These are phyloP conservation scores for Dilophus febrilis DNA, from an alignment of 2,888 invertebrate species.

Conservation along the genomic window DNA sequence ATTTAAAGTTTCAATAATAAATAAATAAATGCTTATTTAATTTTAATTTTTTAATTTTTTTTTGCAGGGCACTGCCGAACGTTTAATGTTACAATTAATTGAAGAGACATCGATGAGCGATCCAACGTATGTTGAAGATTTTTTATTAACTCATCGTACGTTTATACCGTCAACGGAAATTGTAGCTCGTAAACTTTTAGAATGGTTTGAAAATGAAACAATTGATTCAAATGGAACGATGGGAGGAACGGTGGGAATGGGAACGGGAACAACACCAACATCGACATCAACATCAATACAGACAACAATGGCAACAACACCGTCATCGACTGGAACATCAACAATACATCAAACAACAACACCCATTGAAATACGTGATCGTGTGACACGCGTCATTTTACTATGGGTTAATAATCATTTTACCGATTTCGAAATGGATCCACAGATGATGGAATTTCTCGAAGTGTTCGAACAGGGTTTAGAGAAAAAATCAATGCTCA, in stretches of 20 bases:
- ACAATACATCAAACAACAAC: too few relatives aligned
- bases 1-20: too few relatives aligned
- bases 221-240: too few relatives aligned
- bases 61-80: conserved; percentile 58
- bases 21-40: too few relatives aligned
- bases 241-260: too few relatives aligned
- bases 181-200: conserved; percentile 72
- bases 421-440: conserved; percentile 92
- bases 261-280: conserved; percentile 26
- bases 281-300: not conserved
- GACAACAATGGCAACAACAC: not conserved
- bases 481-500: conserved; percentile 72
- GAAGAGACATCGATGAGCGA: conserved; percentile 90
- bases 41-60: too few relatives aligned
- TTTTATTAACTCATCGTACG: conserved; percentile 88
- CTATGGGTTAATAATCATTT: conserved; percentile 99
- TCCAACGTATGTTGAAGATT: conserved; percentile 98
- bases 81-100: conserved; percentile 80
- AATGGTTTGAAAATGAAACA: conserved; percentile 71
- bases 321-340: conserved; percentile 16
- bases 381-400: conserved; percentile 88
- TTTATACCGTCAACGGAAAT: conserved; percentile 77
- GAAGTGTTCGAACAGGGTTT: conserved; percentile 79
- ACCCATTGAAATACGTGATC: conserved; percentile 33
- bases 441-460: conserved; percentile 90